Base-by-base conservation (phyloP, 2,888 invertebrate genomes). In the Acanthosepion esculentum region DNA sequence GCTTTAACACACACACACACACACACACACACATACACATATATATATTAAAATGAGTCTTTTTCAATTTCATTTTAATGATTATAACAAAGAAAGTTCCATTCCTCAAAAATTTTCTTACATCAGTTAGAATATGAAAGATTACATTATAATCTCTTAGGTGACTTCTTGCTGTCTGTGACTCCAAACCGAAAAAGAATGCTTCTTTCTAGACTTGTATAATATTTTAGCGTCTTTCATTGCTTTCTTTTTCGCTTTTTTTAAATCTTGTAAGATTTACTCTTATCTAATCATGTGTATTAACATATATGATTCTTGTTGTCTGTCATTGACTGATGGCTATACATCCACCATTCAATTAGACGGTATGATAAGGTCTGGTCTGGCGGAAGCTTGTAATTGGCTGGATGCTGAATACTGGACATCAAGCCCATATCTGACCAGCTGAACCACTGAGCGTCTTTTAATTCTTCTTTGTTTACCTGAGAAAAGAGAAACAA, bases 331-430 rank as follows among this genome's bases (percentile, higher is more conserved):
- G n/a, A 23, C 12, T 53, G 29, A 10, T 26, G 93, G 10, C n/a
- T 53, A 53, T 93, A n/a, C 48, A 96, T 95, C 98, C 98, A 98
- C 20, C 97, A 95, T 95, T 97, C 97, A 94, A 98, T 97, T 91
- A 98, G 97, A 91, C 97, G 97, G 96, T 98, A 97, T 12, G 98
- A 98, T 91, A 98, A 97, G 41, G 98, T 97, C 78, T 98, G 97
- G 64, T 96, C 96, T 5, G 98, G 98, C 29, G 98, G 98, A 48
- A 98, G 96, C 96, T 97, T 97, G 12, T 97, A 95, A n/a, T 96
- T 97, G 48, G 97, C 96, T 10, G 97, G 97, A 94, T 97, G 97
- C 93, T 96, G 96, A 33, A 95, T 95, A 6, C 96, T 96, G 92
- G 97, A 95, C 96, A 98, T 97, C 95, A 97, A 96, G 12, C 96